These are phyloP conservation scores for Dascyllus trimaculatus DNA, from an alignment of 2,113 vertebrate species.

Conservation along the genomic window DNA sequence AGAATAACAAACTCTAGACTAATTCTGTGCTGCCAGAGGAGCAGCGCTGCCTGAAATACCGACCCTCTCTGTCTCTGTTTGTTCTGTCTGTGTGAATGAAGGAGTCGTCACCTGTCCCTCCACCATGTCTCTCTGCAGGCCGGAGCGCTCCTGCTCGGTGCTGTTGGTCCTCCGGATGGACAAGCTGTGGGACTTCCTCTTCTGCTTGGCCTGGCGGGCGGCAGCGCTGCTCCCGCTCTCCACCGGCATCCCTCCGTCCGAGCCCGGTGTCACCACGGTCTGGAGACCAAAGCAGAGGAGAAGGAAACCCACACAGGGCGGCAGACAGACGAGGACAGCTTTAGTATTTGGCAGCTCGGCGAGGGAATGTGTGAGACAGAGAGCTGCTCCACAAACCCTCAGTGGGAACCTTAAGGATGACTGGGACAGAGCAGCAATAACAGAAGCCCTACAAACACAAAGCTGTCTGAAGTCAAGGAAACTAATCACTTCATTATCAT, in stretches of 20 bases:
- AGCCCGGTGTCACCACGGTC: conserved; percentile 71
- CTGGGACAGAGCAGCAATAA: background rate
- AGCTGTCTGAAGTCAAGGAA: background rate
- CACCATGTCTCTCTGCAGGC: conserved; percentile 91
- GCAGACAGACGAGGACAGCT: background rate
- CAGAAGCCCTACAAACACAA: background rate
- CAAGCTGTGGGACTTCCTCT: conserved; percentile 95
- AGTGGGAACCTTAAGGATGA: background rate
- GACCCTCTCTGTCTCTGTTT: no score
- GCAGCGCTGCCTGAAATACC: no score
- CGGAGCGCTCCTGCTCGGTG: conserved; percentile 91
- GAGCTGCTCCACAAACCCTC: background rate
- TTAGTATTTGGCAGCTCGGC: conserved; percentile 22
- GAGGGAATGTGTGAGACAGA: conserved; percentile 46
- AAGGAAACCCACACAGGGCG: background rate
- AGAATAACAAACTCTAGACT: no score
- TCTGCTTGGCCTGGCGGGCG: conserved; percentile 94
- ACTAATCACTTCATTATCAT: no score
- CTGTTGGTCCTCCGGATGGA: conserved; percentile 95
- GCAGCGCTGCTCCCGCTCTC: conserved; percentile 92
- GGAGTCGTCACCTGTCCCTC: conserved; percentile 89
- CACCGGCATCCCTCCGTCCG: conserved; percentile 92
- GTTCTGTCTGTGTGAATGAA: background rate
- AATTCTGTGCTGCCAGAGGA: no score
- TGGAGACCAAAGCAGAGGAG: conserved; percentile 49